Conservation (phyloP, 2,888 invertebrate species). For the Orchestes rusci region DNA sequence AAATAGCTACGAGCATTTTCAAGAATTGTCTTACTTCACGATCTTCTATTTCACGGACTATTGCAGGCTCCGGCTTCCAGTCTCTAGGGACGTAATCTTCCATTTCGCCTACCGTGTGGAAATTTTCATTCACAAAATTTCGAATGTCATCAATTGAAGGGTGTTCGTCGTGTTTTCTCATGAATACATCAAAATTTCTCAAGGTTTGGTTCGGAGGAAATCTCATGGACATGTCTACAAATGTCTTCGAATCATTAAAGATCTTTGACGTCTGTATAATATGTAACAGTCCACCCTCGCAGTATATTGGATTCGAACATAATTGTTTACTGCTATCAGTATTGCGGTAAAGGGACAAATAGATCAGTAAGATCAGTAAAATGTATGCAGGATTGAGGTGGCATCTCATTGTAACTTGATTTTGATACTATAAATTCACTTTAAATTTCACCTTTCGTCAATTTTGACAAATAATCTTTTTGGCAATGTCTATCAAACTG, state of each 20-base stretch:
- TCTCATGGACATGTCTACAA: slow-evolving; percentile 70
- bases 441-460: too few relatives aligned
- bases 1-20: slow-evolving; percentile 52
- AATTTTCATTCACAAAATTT: slow-evolving; percentile 52
- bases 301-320: slow-evolving; percentile 59
- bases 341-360: too few relatives aligned
- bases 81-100: slow-evolving; percentile 54
- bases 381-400: too few relatives aligned
- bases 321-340: too few relatives aligned
- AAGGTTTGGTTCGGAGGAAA: slow-evolving; percentile 52
- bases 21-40: slow-evolving; percentile 49
- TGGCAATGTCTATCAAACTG: too few relatives aligned
- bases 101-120: slow-evolving; percentile 52
- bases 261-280: slow-evolving; percentile 62
- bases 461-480: too few relatives aligned
- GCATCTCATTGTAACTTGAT: too few relatives aligned
- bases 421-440: too few relatives aligned
- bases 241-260: slow-evolving; percentile 73
- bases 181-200: slow-evolving; percentile 50
- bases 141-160: slow-evolving; percentile 48
- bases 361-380: too few relatives aligned
- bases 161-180: slow-evolving; percentile 43
- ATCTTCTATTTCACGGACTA: slow-evolving; percentile 60
- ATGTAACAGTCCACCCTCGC: slow-evolving; percentile 65
- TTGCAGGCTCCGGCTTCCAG: slow-evolving; percentile 51